Percentiles rank a stretch among this genome's conserved stretches.
Conservation (phyloP, 1,140 invertebrate species). For the Hetaerina americana region DNA sequence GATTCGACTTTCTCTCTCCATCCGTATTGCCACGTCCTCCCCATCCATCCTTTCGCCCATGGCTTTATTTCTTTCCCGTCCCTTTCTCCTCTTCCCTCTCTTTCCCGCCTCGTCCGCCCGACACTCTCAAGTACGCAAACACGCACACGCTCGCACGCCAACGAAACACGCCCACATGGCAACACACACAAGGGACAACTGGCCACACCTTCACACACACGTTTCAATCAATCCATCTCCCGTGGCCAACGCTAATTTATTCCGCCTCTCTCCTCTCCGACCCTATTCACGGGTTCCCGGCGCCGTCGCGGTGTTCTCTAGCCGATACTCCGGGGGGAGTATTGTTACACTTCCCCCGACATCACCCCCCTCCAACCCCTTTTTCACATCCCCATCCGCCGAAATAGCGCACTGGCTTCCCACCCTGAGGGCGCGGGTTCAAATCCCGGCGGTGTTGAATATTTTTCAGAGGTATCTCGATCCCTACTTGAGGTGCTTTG, state of each 20-base stretch:
- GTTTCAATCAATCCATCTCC: background rate
- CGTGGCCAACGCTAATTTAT: background rate
- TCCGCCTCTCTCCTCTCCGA: background rate
- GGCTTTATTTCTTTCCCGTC: too few species aligned
- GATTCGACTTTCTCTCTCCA: too few species aligned
- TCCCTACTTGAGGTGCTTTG: background rate
- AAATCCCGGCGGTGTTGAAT: background rate
- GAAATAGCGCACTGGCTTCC: background rate
- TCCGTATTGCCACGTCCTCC: too few species aligned
- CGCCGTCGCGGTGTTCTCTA: background rate
- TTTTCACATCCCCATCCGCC: background rate
- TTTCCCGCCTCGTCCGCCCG: too few species aligned
- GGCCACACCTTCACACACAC: too few species aligned
- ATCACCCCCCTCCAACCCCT: background rate
- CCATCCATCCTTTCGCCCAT: too few species aligned
- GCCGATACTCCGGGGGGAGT: background rate
- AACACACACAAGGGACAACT: too few species aligned
- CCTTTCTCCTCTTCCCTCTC: too few species aligned
- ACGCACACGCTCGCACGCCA: too few species aligned
- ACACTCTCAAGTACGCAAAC: too few species aligned
- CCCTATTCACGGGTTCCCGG: too few species aligned
- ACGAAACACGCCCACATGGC: too few species aligned
- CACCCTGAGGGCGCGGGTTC: background rate
- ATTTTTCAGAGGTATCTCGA: background rate
- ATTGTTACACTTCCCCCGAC: background rate